Base-by-base conservation (phyloP, 2,888 invertebrate species). In the Parascotia fuliginaria region DNA sequence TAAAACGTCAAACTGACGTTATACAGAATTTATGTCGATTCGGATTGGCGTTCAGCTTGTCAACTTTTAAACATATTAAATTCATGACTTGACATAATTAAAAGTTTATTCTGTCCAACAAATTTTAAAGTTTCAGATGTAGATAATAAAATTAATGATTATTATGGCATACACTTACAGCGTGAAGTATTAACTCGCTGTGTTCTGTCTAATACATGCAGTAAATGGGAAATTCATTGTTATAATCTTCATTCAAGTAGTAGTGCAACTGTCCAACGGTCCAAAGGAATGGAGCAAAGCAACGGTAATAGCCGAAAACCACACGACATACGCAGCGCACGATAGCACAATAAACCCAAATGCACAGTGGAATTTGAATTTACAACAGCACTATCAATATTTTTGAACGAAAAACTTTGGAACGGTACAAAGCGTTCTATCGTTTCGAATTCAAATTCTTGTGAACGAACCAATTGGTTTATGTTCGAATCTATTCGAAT, bases 361-460 rank as follows among this genome's bases (percentile, higher is more conserved):
- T 57, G 38, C 37, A 49, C 43, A 24, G 37, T 15, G 16, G 11
- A 41, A 62, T 61, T 70, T 58, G 50, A 55, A 66, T 70, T 58
- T 55, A 51, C 48, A 70, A 42, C 45, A 34, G 39, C 5, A 29
- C 55, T 49, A 62, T 70, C 60, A 70, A 66, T 66, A 70, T 66
- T 62, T 61, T 59, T 49, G 53, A 62, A 66, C 49, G 64, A 52
- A 67, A 66, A 66, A 70, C 46, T 59, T 67, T 52, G 41, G 27
- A 51, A 51, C 44, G 32, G 32, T 51, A 59, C 51, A 66, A 58
- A 70, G 60, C 64, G 39, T 70, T 62, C 55, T 47, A 47, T 55
- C 49, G 60, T 56, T 63, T 51, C 41, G 39, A 59, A 66, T 66
- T 66, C 55, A 55, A 66, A 70, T 66, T 62, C 52, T 53, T 59